Conservation (phyloP, 2,797 vertebrate species). For the Epinephelus awoara region DNA sequence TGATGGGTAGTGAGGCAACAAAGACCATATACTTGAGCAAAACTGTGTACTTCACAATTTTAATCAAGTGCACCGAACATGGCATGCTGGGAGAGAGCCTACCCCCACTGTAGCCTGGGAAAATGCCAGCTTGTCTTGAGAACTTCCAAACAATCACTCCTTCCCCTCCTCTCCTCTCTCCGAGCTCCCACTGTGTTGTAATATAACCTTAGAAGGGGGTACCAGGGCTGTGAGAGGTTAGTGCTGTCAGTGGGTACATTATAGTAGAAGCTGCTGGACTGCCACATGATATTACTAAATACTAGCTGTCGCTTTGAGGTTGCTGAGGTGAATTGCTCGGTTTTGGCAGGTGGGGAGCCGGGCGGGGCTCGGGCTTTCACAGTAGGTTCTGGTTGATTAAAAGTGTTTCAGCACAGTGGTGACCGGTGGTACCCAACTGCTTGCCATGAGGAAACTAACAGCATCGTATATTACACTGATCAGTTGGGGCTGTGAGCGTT, state of each 20-base stretch:
- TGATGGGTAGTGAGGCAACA: conserved; percentile 52
- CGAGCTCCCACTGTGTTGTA: conserved; percentile 84
- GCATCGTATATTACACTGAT: conserved; percentile 80
- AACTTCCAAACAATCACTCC: conserved; percentile 80
- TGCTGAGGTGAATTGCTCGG: conserved; percentile 86
- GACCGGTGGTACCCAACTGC: conserved; percentile 74
- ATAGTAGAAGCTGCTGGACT: conserved; percentile 74
- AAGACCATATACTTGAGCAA: conserved; percentile 74
- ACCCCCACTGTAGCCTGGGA: conserved; percentile 81
- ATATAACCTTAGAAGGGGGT: conserved; percentile 84
- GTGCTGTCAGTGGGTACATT: conserved; percentile 80
- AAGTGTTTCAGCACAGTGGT: conserved; percentile 80
- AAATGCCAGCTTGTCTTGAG: conserved; percentile 82
- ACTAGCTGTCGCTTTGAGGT: conserved; percentile 82
- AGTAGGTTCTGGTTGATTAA: conserved; percentile 85
- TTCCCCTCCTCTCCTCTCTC: conserved; percentile 72
- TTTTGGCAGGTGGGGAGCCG: conserved; percentile 76
- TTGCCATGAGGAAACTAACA: conserved; percentile 74
- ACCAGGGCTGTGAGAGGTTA: conserved; percentile 73
- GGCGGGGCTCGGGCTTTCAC: conserved; percentile 71
- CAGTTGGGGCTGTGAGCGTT: conserved; percentile 65
- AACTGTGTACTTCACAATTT: conserved; percentile 72
- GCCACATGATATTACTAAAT: conserved; percentile 86
- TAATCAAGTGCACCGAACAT: conserved; percentile 82
- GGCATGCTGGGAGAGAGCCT: conserved; percentile 81